Conservation (phyloP, 2,113 vertebrate species). For the Siniperca chuatsi region DNA sequence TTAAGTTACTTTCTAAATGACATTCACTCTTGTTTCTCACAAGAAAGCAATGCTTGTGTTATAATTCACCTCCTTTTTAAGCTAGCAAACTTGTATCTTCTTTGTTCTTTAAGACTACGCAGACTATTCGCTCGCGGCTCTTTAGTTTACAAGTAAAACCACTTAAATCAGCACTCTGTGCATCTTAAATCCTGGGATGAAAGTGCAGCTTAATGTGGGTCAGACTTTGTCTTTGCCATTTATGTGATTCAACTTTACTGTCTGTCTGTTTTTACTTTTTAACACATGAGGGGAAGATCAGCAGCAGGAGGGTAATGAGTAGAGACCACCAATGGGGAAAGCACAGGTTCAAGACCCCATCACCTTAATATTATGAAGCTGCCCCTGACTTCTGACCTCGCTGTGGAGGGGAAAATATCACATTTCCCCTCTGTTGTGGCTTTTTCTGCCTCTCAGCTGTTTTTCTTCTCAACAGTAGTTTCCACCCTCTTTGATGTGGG, state of each 20-base stretch:
- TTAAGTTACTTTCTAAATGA: not conserved
- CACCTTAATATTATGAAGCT: not conserved
- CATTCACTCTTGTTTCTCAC: not conserved
- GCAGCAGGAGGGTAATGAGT: not conserved
- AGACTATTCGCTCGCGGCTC: not conserved
- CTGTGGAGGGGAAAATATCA: not conserved
- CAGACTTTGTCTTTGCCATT: not conserved
- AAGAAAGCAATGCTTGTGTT: not conserved
- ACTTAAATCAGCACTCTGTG: slow-evolving; percentile 26
- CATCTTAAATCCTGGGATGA: slow-evolving; percentile 10
- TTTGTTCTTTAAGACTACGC: not conserved
- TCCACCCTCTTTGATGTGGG: slow-evolving; percentile 70
- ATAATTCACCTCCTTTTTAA: not conserved
- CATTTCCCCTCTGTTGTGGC: slow-evolving; percentile 7
- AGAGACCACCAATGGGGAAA: not conserved
- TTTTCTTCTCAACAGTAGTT: slow-evolving; percentile 55
- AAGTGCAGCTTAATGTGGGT: slow-evolving; percentile 27
- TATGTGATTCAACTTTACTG: slow-evolving; percentile 9
- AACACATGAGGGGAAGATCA: not conserved
- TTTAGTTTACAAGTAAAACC: slow-evolving; percentile 43
- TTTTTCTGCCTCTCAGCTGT: slow-evolving; percentile 50
- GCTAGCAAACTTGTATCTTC: not conserved
- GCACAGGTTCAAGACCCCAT: not conserved
- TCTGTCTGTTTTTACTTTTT: not conserved
- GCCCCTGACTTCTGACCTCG: slow-evolving; percentile 21